Evolutionary conservation across 2,797 vertebrate genomes (phyloP), one percentile per base, ranked within the genome.

Genomic region (Trachops cirrhosus): DNA sequence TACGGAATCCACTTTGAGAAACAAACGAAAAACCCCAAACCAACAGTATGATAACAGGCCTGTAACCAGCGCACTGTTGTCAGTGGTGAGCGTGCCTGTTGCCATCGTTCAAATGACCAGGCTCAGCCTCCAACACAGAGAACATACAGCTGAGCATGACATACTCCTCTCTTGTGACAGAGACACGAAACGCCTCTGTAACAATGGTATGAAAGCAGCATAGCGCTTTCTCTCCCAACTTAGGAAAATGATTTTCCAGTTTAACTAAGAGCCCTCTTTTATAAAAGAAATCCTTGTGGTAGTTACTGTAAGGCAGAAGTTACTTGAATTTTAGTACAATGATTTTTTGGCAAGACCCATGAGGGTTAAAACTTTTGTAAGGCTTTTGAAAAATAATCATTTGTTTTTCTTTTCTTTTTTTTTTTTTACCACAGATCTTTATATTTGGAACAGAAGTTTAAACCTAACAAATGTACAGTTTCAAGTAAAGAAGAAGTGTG

Each of bases 371-470:
- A 89, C n/a, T n/a, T 92, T 52, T 34, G 5, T 44, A 90, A 85
- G 16, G 0, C 4, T 48, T 79, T 71, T 26, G 1, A 0, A 16
- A 8, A 41, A 64, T 32, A 34, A 50, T 6, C 1, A 1, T n/a
- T n/a, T n/a, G n/a, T n/a, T n/a, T n/a, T n/a, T n/a, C n/a, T n/a
- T 44, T 44, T 44, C 10, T 41, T 41, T 41, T n/a, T n/a, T 78
- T 24, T 22, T 64, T 5, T 34, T 22, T 57, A 89, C 9, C 39
- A 90, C 14, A 68, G 29, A 90, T 85, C 54, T 89, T 92, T 90
- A 62, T 26, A 92, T 82, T 57, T 84, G 34, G 50, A 85, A 90
- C 39, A 93, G 44, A 94, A 88, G 75, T 77, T 87, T 94, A 93
- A 85, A 94, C 18, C 18, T 68, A 84, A 54, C 48, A 68, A 92